Evolutionary conservation across 2,888 invertebrate genomes (phyloP).

Genomic region (Tigriopus californicus): DNA sequence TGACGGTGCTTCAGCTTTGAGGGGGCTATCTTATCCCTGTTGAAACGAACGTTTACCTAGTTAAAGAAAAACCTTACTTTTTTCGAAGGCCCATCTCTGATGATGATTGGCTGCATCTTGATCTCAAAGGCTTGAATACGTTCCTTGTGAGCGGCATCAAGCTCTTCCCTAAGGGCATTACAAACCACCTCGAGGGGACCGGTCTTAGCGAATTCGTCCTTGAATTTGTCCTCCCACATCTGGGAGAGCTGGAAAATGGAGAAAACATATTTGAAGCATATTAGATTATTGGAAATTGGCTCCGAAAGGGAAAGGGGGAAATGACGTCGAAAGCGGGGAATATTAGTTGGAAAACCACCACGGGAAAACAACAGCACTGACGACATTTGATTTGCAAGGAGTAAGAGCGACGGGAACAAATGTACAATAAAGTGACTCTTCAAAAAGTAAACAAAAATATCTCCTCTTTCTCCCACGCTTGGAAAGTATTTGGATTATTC

Average conservation of each 20-base stretch:
- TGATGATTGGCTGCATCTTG: conserved; percentile 15
- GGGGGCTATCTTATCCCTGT: neutral
- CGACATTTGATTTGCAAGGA: too few relatives aligned
- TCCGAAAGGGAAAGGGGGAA: neutral
- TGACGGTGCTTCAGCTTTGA: neutral
- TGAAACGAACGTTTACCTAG: too few relatives aligned
- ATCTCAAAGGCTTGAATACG: conserved; percentile 10
- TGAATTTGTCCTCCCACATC: conserved; percentile 5
- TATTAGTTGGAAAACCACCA: too few relatives aligned
- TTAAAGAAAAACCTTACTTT: neutral
- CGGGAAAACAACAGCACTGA: too few relatives aligned
- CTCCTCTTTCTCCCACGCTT: too few relatives aligned
- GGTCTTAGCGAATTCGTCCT: conserved; percentile 1
- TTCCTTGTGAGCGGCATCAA: conserved; percentile 10
- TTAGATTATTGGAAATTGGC: neutral
- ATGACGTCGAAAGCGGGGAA: neutral
- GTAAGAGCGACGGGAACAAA: too few relatives aligned
- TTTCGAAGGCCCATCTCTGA: conserved; percentile 13
- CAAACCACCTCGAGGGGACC: neutral
- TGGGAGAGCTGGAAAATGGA: neutral
- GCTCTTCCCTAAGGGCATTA: conserved; percentile 4
- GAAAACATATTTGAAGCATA: neutral
- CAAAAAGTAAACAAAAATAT: too few relatives aligned
- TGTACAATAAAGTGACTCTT: too few relatives aligned
- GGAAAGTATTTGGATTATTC: too few relatives aligned